Evolutionary conservation across 1,140 invertebrate genomes (phyloP), one percentile per base, ranked within the genome.

Genomic region (Antheraea mylitta): DNA sequence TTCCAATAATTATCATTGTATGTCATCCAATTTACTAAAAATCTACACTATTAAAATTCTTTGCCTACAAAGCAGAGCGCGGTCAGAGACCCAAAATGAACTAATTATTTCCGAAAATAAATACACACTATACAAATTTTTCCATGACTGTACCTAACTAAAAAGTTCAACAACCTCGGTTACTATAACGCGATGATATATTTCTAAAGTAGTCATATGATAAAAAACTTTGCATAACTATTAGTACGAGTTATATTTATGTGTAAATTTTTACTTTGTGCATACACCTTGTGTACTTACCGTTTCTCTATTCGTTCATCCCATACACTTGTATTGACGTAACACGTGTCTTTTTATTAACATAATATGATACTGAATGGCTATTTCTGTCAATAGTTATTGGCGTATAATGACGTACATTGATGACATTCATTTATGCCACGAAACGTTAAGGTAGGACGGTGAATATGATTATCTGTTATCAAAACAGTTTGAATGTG

Each of bases 201-300:
- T 73, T 69, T 53, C 75, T 73, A 78, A 79, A 76, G 75, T 75
- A 64, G 68, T 79, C 76, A 79, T 72, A 70, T 83, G 77, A 71
- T 53, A 53, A 81, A 82, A 78, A 7, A 59, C 84, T 90, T 91
- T 86, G 89, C 86, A 91, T 90, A 86, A 86, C 84, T 85, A 89
- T 89, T 73, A 71, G 45, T 77, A 80, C 9, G 78, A 72, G 77
- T 74, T 19, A 75, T 70, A 85, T 89, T 84, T 78, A 80, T 83
- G 81, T 89, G 83, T 83, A 87, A 86, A 86, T 88, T 82, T 77
- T 70, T 78, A 77, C 69, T 71, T 77, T 76, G 73, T 73, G 58
- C 58, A 16, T 60, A 63, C 65, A 68, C 69, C 69, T 45, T 60
- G 37, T 38, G 22, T 63, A 11, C 7, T 11, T 11, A 13, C 16